Evolutionary conservation across 2,113 vertebrate species (phyloP).

Genomic region (Muntiacus reevesi): DNA sequence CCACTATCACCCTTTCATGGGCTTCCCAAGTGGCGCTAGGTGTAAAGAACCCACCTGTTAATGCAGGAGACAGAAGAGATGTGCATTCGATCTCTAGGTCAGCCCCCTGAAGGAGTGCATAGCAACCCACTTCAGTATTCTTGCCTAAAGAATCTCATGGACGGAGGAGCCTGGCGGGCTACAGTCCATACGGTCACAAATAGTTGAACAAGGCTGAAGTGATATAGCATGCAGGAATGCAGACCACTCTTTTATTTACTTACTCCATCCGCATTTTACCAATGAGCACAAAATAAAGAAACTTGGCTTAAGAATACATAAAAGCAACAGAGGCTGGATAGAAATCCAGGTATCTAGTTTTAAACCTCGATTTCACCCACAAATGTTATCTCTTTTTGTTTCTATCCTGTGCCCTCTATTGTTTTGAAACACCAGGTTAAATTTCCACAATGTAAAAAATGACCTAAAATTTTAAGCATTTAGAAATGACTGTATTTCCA

Average conservation of each 20-base stretch:
- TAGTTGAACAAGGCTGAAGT: neutral
- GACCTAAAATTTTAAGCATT: neutral
- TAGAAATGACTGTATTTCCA: neutral
- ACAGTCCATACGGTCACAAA: neutral
- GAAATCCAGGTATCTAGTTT: neutral
- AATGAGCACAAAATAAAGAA: neutral
- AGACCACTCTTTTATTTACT: neutral
- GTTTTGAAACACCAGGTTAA: neutral
- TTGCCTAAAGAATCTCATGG: neutral
- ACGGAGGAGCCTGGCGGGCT: fast-evolving
- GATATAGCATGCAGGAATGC: neutral
- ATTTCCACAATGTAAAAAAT: neutral
- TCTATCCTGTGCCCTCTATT: neutral
- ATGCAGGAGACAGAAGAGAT: neutral
- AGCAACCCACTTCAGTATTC: neutral
- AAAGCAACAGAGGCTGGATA: neutral
- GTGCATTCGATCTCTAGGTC: neutral
- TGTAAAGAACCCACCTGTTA: neutral
- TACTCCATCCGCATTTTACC: neutral
- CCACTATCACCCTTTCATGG: neutral
- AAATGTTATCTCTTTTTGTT: neutral
- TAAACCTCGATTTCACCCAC: neutral
- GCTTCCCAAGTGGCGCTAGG: neutral
- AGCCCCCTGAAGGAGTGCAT: neutral
- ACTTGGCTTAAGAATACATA: neutral